Percentiles rank a stretch among this genome's conserved stretches.
Conservation (phyloP, 2,113 vertebrate species). For the Sceloporus tristichus region DNA sequence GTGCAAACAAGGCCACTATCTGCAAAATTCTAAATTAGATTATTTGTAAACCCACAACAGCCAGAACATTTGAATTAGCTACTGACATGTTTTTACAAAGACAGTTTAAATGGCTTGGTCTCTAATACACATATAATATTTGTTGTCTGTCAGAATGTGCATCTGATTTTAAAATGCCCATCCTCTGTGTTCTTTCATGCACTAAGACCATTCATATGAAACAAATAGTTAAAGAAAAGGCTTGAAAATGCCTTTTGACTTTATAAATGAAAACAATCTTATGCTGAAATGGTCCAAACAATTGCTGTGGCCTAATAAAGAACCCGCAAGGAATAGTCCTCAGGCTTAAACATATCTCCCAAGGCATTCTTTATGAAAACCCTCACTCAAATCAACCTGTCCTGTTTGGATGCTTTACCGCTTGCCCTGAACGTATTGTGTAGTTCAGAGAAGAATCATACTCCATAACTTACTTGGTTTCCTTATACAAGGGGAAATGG, state of each 20-base stretch:
- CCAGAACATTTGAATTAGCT: neutral
- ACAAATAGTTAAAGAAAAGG: neutral
- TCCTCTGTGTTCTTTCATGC: neutral
- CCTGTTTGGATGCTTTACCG: neutral
- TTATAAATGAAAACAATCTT: constrained; percentile 11
- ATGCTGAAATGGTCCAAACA: neutral
- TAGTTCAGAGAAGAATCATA: neutral
- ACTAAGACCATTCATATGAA: neutral
- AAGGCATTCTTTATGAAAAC: neutral
- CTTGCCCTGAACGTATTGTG: neutral
- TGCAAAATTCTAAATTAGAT: neutral
- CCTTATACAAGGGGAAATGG: neutral
- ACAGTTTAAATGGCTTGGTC: neutral
- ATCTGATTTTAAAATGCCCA: neutral
- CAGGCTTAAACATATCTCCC: neutral
- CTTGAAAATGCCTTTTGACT: neutral
- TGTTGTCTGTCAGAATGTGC: neutral
- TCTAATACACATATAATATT: neutral
- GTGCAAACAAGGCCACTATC: neutral
- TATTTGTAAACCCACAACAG: neutral
- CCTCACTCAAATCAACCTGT: neutral
- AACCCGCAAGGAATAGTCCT: no score
- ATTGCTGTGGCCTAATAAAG: constrained; percentile 7
- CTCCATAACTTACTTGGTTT: neutral
- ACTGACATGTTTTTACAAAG: neutral